These are phyloP conservation scores for Diarsia brunnea DNA, from an alignment of 2,888 invertebrate species.

Conservation along the genomic window DNA sequence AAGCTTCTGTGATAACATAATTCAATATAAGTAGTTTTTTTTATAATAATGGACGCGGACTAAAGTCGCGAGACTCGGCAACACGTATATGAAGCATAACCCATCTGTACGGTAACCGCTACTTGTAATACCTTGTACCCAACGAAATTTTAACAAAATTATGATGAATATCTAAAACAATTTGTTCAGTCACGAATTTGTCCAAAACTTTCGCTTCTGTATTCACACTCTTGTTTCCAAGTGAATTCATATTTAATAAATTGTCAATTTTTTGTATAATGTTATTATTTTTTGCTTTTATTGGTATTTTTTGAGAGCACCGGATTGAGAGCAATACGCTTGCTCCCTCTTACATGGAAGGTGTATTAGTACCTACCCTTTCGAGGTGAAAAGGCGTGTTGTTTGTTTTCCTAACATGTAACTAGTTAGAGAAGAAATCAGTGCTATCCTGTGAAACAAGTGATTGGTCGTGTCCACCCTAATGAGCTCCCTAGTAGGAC, in stretches of 20 bases:
- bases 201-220: conserved; percentile 45
- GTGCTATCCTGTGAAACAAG: conserved; percentile 4
- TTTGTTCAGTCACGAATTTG: conserved; percentile 59
- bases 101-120: conserved; percentile 10
- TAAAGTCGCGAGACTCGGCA: too few species aligned
- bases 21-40: too few species aligned
- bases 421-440: background rate
- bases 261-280: background rate
- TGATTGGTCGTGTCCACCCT: conserved; percentile 29
- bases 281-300: background rate
- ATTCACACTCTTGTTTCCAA: conserved; percentile 28
- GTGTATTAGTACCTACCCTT: background rate
- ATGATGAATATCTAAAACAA: conserved; percentile 64
- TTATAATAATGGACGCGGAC: too few species aligned
- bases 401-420: background rate
- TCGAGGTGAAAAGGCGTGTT: background rate
- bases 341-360: background rate
- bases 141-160: conserved; percentile 45
- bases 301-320: background rate
- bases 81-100: too few species aligned
- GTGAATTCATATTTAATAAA: conserved; percentile 20
- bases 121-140: conserved; percentile 10
- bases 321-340: background rate
- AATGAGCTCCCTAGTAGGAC: conserved; percentile 36
- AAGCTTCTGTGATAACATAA: too few species aligned